These are phyloP conservation scores for Tineola bisselliella DNA, from an alignment of 2,888 invertebrate genomes.

Conservation along the genomic window DNA sequence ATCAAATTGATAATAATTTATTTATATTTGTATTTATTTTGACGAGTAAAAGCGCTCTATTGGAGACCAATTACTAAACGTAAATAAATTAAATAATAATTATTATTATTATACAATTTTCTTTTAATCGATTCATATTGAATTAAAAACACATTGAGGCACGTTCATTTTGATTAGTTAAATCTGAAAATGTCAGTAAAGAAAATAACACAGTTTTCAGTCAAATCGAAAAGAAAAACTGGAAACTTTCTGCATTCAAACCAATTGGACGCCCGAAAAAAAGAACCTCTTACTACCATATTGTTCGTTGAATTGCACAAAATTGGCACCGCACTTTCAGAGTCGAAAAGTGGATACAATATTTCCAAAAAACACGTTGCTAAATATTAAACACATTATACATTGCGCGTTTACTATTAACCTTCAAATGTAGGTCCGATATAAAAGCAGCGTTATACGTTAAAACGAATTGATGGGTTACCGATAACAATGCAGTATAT, in stretches of 20 bases:
- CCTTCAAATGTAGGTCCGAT: not conserved
- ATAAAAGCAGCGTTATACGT: not conserved
- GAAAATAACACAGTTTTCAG: no score
- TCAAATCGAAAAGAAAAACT: not conserved
- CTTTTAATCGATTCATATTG: no score
- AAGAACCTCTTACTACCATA: not conserved
- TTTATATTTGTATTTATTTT: no score
- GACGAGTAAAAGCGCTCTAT: no score
- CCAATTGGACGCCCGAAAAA: slow-evolving; percentile 4
- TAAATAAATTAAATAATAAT: no score
- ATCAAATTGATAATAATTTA: no score
- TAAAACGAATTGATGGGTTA: not conserved
- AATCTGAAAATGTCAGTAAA: no score
- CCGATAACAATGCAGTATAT: not conserved
- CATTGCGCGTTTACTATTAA: not conserved
- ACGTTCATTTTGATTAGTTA: no score
- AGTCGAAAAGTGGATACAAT: not conserved
- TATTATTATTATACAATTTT: no score
- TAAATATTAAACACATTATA: not conserved
- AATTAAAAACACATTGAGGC: no score
- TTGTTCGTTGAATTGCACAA: slow-evolving; percentile 12
- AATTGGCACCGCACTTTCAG: slow-evolving; percentile 12
- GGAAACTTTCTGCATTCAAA: not conserved
- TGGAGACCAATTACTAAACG: no score
- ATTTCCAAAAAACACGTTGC: not conserved